Evolutionary conservation across 2,888 invertebrate genomes (phyloP).

Genomic region (Pachycephus smyrnensis): DNA sequence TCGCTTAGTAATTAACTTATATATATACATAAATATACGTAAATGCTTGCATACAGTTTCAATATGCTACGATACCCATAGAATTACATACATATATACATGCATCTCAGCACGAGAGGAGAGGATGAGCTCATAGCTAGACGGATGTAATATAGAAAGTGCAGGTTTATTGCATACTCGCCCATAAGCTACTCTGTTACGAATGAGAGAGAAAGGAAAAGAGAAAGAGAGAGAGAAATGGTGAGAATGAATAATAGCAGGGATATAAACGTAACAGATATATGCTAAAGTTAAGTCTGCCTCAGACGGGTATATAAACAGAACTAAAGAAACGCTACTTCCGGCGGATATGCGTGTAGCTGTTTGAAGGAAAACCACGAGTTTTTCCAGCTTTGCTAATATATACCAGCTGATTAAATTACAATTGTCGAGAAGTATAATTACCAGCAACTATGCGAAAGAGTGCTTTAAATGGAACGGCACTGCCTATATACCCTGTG

Average conservation of each 20-base stretch:
- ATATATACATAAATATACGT: not conserved
- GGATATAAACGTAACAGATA: slow-evolving; percentile 38
- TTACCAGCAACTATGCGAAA: not conserved
- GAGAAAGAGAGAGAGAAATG: slow-evolving; percentile 25
- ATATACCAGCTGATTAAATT: slow-evolving; percentile 14
- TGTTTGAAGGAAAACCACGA: slow-evolving; percentile 33
- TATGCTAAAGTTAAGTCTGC: not conserved
- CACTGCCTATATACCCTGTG: not conserved
- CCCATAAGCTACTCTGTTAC: slow-evolving; percentile 36
- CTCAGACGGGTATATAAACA: no score
- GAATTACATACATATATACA: not conserved
- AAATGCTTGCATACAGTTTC: not conserved
- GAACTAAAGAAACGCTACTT: slow-evolving; percentile 34
- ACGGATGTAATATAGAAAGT: slow-evolving; percentile 45
- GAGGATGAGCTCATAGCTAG: slow-evolving; percentile 18
- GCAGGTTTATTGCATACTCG: slow-evolving; percentile 44
- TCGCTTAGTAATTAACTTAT: not conserved
- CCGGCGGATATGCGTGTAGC: slow-evolving; percentile 45
- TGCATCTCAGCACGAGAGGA: not conserved
- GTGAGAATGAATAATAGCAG: slow-evolving; percentile 39
- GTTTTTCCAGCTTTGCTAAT: not conserved
- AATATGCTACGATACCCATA: no score
- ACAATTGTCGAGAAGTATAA: slow-evolving; percentile 13
- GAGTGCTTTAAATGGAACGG: not conserved
- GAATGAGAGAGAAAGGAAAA: slow-evolving; percentile 14